phyloP scores from a whole-genome alignment of 2,888 invertebrate genomes.

The Yponomeuta plumbellus region DNA sequence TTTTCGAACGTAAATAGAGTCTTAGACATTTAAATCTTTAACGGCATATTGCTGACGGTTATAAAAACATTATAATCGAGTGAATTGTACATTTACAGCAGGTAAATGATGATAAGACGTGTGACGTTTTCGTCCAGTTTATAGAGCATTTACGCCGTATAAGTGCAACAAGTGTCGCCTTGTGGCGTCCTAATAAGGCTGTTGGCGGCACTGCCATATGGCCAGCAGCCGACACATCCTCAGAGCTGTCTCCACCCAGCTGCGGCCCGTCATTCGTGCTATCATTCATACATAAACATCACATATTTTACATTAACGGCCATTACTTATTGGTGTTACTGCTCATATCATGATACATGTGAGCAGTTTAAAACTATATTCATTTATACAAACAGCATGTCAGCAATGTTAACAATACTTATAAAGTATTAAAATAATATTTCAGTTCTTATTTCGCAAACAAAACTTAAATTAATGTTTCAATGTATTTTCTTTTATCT shows the following conservation, averaged over 20 bases:
- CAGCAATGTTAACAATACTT: background rate
- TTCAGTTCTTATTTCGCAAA: background rate
- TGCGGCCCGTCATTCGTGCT: slow-evolving; percentile 30
- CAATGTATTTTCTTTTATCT: background rate
- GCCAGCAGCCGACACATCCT: slow-evolving; percentile 63
- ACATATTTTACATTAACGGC: background rate
- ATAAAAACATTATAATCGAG: background rate
- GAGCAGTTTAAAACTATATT: background rate
- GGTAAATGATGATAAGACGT: slow-evolving; percentile 48
- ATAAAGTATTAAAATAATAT: background rate
- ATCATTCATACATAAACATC: slow-evolving; percentile 3
- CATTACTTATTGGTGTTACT: background rate
- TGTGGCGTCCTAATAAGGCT: slow-evolving; percentile 68
- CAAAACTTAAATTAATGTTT: background rate
- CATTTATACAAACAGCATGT: background rate
- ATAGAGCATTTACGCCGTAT: slow-evolving; percentile 71
- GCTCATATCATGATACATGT: background rate
- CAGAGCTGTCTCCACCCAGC: slow-evolving; percentile 39
- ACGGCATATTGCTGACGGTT: background rate
- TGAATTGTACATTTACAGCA: slow-evolving; percentile 1
- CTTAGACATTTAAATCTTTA: background rate
- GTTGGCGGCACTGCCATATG: slow-evolving; percentile 66
- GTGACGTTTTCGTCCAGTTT: slow-evolving; percentile 49
- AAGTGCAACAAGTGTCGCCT: slow-evolving; percentile 76
- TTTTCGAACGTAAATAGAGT: background rate